These are phyloP conservation scores for Germaria angustata DNA, from an alignment of 2,888 invertebrate genomes.

Conservation along the genomic window DNA sequence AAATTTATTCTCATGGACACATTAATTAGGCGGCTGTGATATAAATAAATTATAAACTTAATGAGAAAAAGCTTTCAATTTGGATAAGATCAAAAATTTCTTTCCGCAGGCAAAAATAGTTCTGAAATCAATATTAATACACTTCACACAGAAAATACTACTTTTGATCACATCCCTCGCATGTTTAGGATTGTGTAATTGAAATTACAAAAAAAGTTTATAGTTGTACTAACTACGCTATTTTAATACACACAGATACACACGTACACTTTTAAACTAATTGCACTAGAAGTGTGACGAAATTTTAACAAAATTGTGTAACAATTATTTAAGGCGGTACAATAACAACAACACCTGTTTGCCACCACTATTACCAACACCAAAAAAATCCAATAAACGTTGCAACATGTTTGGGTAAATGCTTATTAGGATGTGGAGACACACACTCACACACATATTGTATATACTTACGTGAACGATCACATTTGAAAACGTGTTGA, in stretches of 20 bases:
- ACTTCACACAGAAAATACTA: too few relatives aligned
- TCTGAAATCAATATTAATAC: too few relatives aligned
- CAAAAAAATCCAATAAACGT: conserved; percentile 23
- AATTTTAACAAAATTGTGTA: conserved; percentile 61
- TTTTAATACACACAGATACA: background rate
- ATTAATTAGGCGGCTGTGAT: too few relatives aligned
- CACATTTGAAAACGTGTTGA: background rate
- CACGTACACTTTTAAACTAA: background rate
- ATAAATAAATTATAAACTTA: too few relatives aligned
- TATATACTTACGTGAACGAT: background rate
- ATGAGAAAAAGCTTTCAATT: too few relatives aligned
- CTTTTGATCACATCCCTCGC: background rate
- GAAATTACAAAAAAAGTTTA: background rate
- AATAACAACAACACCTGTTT: background rate
- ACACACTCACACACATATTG: background rate
- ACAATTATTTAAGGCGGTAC: conserved; percentile 50
- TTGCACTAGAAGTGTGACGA: conserved; percentile 55
- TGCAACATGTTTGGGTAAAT: conserved; percentile 36
- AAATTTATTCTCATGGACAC: too few relatives aligned
- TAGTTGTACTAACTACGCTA: background rate
- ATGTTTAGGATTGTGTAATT: background rate
- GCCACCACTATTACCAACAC: background rate
- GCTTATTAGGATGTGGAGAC: background rate
- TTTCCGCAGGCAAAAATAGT: too few relatives aligned
- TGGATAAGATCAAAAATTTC: too few relatives aligned